Base-by-base conservation (phyloP, 2,113 vertebrate species). In the Brachypodius melanocephalos region DNA sequence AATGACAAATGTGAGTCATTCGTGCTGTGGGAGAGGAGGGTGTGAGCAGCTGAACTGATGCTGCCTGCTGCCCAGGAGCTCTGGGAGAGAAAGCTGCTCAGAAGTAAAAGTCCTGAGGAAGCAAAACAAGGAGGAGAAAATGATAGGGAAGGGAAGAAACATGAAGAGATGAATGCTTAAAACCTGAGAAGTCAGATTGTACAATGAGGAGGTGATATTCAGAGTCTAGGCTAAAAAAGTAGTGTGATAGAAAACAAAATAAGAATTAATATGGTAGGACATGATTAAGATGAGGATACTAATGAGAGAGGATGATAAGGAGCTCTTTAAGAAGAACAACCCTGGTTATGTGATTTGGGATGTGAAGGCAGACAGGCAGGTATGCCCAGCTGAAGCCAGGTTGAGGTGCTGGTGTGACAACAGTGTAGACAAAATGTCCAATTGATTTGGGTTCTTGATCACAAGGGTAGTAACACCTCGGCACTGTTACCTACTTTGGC, bases 401-500 rank as follows among this genome's bases (percentile, higher is more conserved):
- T 12, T 0, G 1, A 78, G 29, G 20, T 67, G 66, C 20, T 76
- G 7, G 8, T 58, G 32, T 89, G 77, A 43, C 18, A 25, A 2
- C 13, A 45, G 29, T 9, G 12, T 26, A 16, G 48, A 4, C 4
- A 29, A 26, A 69, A 61, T 25, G 21, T 36, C 45, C 21, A 1
- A 0, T 16, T 28, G 10, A 16, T 67, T 12, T 15, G 52, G 45
- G 21, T 43, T 78, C 36, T 68, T 65, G 31, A 22, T 90, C 36
- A 12, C 48, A 68, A 3, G 3, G 5, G 4, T 26, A 16, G 34
- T 49, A 26, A 10, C 4, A n/a, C 34, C 45, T 61, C 0, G 0
- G 9, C 17, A 29, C 19, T 68, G 9, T 55, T 66, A 8, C 40
- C 10, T 65, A 1, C 42, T 62, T 69, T 22, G 34, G 29, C 8